A percentile compares a stretch with the other conserved stretches of the same genome.
Conservation (phyloP, 1,140 invertebrate genomes). For the Diachasmimorpha longicaudata region DNA sequence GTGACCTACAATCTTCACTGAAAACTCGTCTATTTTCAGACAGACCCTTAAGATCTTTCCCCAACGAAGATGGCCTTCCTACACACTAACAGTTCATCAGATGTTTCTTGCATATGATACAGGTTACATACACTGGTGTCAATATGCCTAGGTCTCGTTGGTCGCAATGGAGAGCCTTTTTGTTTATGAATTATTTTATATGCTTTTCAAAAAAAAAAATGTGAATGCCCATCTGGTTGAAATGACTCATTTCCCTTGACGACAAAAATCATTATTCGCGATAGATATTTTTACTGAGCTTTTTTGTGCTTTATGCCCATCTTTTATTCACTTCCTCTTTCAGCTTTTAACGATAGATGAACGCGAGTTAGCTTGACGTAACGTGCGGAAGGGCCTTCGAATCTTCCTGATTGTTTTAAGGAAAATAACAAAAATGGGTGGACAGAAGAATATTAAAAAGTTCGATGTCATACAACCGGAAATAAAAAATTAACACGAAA, state of each 20-base stretch:
- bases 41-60: constrained; percentile 18
- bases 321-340: no score
- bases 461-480: no score
- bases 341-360: no score
- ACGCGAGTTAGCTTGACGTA: no score
- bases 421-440: no score
- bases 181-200: constrained; percentile 21
- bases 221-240: constrained; percentile 3
- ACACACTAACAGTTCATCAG: neutral
- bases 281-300: neutral
- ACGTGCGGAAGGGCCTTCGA: no score
- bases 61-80: neutral
- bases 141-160: neutral
- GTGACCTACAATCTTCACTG: constrained; percentile 41
- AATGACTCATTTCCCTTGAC: neutral
- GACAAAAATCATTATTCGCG: neutral
- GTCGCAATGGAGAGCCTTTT: neutral
- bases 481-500: no score
- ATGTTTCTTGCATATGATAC: neutral
- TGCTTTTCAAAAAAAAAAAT: neutral
- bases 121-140: neutral
- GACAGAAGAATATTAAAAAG: no score
- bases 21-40: constrained; percentile 33
- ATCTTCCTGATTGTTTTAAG: no score
- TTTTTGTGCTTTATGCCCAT: no score